Base-by-base conservation (phyloP, 2,797 vertebrate species). In the Clarias platycephalus region DNA sequence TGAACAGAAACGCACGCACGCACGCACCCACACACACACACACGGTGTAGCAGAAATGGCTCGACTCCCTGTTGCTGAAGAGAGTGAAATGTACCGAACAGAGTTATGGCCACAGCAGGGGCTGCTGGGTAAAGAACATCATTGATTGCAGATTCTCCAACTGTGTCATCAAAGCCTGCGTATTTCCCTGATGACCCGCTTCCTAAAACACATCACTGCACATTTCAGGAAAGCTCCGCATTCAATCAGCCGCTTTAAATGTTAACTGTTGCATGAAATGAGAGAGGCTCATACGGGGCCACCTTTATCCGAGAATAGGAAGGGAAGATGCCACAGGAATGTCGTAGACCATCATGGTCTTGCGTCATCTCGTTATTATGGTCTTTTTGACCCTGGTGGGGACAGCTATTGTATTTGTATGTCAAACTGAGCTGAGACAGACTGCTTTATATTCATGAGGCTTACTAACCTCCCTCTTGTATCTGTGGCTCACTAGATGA, bases 401-500 rank as follows among this genome's bases (percentile, higher is more conserved):
- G 83, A 80, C 76, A 16, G 72, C 66, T 37, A 58, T 76, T 49
- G 66, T 28, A n/a, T 76, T 31, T 84, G 83, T 79, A 72, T 64
- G 57, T 80, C 28, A 75, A 63, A 37, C 79, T 60, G 66, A 64
- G 70, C 20, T 72, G 62, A 62, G 49, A 40, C 34, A 49, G 44
- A 26, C 79, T 77, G 71, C 37, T 85, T 78, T 80, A 60, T 78
- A 81, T 85, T 87, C 66, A 83, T 72, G 63, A 71, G 40, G 28
- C 26, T 72, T 26, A 22, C 72, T 86, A 74, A 86, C 71, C 2
- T 18, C 67, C 44, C 55, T 84, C 8, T 87, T 63, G 26, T 86
- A 75, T 86, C 78, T 88, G 20, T 87, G 66, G 28, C 53, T 84
- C 70, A 20, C 66, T 75, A 99, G 98, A 99, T 99, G 98, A 99